Evolutionary conservation across 2,888 invertebrate species (phyloP), one percentile per base, ranked within the genome.

Genomic region (Tenthredo mesomela): DNA sequence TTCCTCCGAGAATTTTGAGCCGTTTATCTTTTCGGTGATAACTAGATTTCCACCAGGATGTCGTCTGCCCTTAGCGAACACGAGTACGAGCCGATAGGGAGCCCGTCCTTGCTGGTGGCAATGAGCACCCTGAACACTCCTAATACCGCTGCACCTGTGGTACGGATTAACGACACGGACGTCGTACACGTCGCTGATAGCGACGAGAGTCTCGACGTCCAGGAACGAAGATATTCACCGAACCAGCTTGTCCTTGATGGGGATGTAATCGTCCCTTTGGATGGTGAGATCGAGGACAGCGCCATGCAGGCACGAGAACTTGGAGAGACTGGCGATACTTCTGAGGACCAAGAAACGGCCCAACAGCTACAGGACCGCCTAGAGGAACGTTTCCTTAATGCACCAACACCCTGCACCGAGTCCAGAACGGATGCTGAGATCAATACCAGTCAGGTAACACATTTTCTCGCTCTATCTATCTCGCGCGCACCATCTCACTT

Each of bases 61-160:
- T 88, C 88, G 89, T 90, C 88, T 91, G 89, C 89, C 95, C 96
- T 90, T 95, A 98, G 98, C 95, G 98, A 98, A 95, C 98, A 98
- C 96, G 97, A 98, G 94, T 98, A 98, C 94, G 98, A 98, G 95
- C 97, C 97, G 89, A 96, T 98, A 93, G 97, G 96, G 92, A 96
- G 96, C 90, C 96, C 96, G 87, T 94, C 89, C 77, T 54, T 85
- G 85, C 47, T 84, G 70, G 86, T 86, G 21, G 29, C 43, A 12
- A 75, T 73, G 78, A 82, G 71, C 15, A 18, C 33, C 33, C 21
- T 37, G 40, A 33, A 29, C 47, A 40, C 71, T 86, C 12, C 88
- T 88, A 85, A 84, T 21, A 43, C 86, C 84, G 73, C 88, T 83
- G 93, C 93, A 37, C 93, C 93, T 86, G 92, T 92, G 84, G 92